These are phyloP conservation scores for Adelognathus sp. DNA, from an alignment of 2,888 invertebrate genomes.

Conservation along the genomic window DNA sequence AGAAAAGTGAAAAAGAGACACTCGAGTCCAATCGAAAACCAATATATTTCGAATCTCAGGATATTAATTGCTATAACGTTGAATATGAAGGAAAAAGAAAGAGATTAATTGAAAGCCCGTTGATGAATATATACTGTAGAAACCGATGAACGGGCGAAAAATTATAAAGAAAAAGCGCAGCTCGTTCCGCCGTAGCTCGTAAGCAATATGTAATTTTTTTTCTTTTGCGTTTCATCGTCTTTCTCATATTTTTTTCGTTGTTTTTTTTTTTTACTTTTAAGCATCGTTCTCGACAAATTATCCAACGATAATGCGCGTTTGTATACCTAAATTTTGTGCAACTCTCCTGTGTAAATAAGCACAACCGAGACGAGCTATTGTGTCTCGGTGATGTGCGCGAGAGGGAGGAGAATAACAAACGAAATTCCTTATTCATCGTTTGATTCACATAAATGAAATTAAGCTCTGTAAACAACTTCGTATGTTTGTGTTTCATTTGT, in stretches of 20 bases:
- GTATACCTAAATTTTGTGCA: constrained; percentile 30
- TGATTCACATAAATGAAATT: constrained; percentile 25
- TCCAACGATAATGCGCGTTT: constrained; percentile 57
- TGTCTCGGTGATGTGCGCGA: background rate
- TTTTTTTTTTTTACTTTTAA: constrained; percentile 17
- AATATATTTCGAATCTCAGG: constrained; percentile 65
- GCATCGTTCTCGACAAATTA: constrained; percentile 61
- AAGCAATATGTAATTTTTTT: constrained; percentile 4
- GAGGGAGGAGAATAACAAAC: background rate
- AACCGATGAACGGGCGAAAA: constrained; percentile 18
- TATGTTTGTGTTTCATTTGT: background rate
- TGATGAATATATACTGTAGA: constrained; percentile 21
- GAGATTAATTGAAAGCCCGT: constrained; percentile 35
- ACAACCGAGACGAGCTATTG: background rate
- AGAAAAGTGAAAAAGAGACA: constrained; percentile 11
- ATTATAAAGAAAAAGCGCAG: constrained; percentile 11
- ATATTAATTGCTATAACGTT: constrained; percentile 55
- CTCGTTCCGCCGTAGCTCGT: constrained; percentile 4
- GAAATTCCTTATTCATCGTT: constrained; percentile 20
- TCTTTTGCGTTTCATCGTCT: background rate
- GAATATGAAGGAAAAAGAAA: constrained; percentile 21
- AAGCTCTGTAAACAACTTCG: background rate
- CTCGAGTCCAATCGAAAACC: constrained; percentile 37
- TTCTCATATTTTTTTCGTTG: background rate
- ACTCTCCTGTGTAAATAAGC: constrained; percentile 39